Percentiles rank a stretch among this genome's conserved stretches.
phyloP scores from a whole-genome alignment of 2,113 vertebrate species.

The Mormyrus lacerda region DNA sequence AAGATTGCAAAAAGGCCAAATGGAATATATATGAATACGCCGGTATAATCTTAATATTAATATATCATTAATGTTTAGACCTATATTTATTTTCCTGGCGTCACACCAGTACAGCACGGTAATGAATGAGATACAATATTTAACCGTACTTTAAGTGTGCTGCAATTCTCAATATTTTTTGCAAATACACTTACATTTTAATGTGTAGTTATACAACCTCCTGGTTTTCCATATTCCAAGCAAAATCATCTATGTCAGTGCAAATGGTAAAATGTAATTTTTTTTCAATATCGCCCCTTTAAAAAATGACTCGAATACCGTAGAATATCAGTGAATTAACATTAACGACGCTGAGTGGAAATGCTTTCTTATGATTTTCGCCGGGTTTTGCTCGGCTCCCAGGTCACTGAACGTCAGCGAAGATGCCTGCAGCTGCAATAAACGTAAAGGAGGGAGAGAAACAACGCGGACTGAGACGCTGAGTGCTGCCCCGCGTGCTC shows the following conservation, averaged over 20 bases:
- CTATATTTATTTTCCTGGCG: not conserved
- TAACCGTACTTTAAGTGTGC: not conserved
- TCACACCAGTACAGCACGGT: not conserved
- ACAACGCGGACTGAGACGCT: not conserved
- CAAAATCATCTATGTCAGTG: not conserved
- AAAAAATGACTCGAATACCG: not conserved
- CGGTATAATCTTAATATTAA: not conserved
- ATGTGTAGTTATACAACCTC: not conserved
- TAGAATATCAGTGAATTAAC: not conserved
- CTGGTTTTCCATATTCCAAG: not conserved
- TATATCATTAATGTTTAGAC: not conserved
- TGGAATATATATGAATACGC: not conserved
- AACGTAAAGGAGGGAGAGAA: not conserved
- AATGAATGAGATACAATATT: not conserved
- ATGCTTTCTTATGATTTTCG: not conserved
- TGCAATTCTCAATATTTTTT: not conserved
- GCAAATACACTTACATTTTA: not conserved
- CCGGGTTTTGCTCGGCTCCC: not conserved
- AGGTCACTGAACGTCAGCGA: not conserved
- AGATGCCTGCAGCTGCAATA: not conserved
- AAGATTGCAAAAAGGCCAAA: not conserved
- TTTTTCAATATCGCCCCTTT: not conserved
- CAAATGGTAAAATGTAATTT: not conserved
- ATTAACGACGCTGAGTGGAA: not conserved
- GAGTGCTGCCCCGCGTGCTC: not conserved